These are phyloP conservation scores for Meriones psammophilus DNA, from an alignment of 2,797 vertebrate genomes.

Conservation along the genomic window DNA sequence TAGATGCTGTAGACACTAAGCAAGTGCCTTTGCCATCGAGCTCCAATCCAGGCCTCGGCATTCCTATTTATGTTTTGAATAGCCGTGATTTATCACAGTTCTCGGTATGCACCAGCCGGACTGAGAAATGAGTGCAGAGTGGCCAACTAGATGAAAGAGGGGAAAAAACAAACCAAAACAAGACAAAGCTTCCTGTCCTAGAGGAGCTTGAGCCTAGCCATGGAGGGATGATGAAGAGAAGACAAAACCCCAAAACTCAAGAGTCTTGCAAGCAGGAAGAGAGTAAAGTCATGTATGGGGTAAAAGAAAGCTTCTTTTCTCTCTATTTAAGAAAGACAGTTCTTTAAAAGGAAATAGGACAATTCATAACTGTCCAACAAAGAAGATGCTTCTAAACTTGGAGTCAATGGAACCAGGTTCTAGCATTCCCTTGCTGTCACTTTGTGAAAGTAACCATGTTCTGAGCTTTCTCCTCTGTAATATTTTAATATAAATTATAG, in stretches of 20 bases:
- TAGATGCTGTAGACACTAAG: not conserved
- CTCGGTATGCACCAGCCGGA: not conserved
- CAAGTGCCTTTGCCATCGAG: not conserved
- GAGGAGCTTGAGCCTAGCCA: not conserved
- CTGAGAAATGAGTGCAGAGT: not conserved
- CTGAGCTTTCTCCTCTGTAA: not conserved
- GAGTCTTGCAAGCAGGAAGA: not conserved
- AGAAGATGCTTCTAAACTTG: not conserved
- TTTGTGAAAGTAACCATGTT: not conserved
- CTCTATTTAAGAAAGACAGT: not conserved
- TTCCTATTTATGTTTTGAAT: slow-evolving; percentile 19
- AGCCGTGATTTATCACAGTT: not conserved
- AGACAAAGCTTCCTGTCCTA: not conserved
- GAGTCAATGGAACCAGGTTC: not conserved
- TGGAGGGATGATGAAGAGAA: not conserved
- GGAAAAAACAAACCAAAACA: not conserved
- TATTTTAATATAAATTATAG: not conserved
- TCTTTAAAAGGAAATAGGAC: not conserved
- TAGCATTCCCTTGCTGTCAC: not conserved
- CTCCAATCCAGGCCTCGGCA: not conserved
- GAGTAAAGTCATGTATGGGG: not conserved
- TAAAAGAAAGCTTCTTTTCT: not conserved
- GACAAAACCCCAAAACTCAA: not conserved
- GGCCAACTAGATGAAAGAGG: not conserved
- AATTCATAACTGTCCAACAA: not conserved